These are phyloP conservation scores for Mionectes olivaceus DNA, from an alignment of 2,797 vertebrate species.

Conservation along the genomic window DNA sequence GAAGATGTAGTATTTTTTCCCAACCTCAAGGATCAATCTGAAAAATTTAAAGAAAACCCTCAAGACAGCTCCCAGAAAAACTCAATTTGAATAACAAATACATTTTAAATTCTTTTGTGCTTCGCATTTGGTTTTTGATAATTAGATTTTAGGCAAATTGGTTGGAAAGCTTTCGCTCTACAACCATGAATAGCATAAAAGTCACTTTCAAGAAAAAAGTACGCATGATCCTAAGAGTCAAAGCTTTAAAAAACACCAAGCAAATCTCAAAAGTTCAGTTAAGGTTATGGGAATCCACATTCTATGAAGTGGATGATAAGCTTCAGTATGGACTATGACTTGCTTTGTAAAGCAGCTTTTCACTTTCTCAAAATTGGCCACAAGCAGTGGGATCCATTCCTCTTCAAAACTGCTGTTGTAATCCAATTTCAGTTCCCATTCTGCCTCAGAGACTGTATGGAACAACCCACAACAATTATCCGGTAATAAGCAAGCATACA, in stretches of 20 bases:
- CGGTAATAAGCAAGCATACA: neutral
- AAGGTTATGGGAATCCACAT: neutral
- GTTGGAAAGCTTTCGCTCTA: neutral
- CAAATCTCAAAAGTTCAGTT: neutral
- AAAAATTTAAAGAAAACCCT: neutral
- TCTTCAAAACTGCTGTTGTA: neutral
- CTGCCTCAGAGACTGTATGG: neutral
- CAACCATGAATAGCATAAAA: neutral
- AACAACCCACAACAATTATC: neutral
- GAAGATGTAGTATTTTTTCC: neutral
- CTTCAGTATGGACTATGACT: neutral
- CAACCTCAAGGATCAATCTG: neutral
- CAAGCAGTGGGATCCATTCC: neutral
- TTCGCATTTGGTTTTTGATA: neutral
- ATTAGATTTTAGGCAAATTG: neutral
- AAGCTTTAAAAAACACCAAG: neutral
- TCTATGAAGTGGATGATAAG: neutral
- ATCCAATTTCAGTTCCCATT: neutral
- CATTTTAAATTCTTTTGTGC: neutral
- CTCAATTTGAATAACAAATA: neutral
- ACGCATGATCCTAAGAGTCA: neutral
- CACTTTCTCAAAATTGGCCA: neutral
- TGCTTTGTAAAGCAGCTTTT: neutral
- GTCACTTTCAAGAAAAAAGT: neutral
- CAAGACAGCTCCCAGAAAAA: neutral